Evolutionary conservation across 2,888 invertebrate species (phyloP), one percentile per base, ranked within the genome.

Genomic region (Iphiclides podalirius): DNA sequence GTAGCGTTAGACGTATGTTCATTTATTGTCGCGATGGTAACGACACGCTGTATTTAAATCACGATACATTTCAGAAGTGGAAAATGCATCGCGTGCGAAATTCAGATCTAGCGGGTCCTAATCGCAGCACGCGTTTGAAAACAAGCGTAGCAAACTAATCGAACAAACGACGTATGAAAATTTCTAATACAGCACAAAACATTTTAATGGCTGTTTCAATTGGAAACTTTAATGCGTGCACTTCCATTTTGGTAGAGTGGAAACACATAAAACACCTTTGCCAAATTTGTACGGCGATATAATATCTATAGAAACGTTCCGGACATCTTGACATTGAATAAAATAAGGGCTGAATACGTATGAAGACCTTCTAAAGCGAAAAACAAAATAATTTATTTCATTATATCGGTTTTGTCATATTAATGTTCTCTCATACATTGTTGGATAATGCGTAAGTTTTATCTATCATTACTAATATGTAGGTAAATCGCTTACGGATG

Each of bases 111-210:
- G 13, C 26, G 17, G 42, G n/a, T n/a, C 47, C 14, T n/a, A 17
- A 41, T 16, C 36, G 20, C 31, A 17, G 37, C 50, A 51, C 45
- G 45, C 41, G 50, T 50, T 39, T 9, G 12, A 35, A 39, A 40
- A 46, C 40, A 51, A 36, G 40, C 45, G 50, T 12, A 45, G 41
- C 50, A 20, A 50, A 50, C 40, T 31, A n/a, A 51, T 51, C 50
- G 39, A 45, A 31, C 45, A 40, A 51, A 51, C 45, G 40, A 36
- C 20, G 20, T 41, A 51, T 41, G 45, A 23, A 50, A 44, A 45
- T 45, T 45, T 46, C 41, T 37, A 51, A 51, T 51, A 45, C 45
- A 17, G 37, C 50, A 36, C 39, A 33, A 45, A 36, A 48, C 40
- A 49, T 45, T 40, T 20, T 31, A 33, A 51, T 36, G 6, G 36